A percentile compares a stretch with the other conserved stretches of the same genome.
Conservation (phyloP, 1,140 invertebrate species). For the Arctopsyche grandis region DNA sequence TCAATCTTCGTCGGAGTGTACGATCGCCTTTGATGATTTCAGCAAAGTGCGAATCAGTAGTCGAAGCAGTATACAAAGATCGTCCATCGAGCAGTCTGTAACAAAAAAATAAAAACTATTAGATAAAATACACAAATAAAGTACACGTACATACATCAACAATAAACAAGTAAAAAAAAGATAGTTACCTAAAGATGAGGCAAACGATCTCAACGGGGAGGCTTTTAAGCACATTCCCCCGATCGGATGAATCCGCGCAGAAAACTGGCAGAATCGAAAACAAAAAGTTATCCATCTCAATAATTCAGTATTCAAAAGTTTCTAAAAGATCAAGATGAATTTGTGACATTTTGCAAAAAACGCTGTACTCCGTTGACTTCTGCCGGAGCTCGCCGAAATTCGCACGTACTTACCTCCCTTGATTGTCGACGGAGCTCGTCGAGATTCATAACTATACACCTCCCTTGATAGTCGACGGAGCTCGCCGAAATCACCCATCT, state of each 20-base stretch:
- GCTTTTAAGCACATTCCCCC: not conserved
- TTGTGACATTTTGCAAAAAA: not conserved
- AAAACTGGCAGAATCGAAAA: not conserved
- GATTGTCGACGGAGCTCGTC: not conserved
- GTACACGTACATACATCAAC: not conserved
- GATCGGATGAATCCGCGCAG: not conserved
- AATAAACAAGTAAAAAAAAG: not conserved
- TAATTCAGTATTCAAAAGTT: not conserved
- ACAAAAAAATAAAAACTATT: conserved; percentile 28
- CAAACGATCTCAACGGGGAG: conserved; percentile 16
- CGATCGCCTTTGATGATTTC: conserved; percentile 25
- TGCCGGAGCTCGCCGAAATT: conserved; percentile 6
- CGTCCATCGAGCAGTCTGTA: conserved; percentile 30
- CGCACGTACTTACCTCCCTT: not conserved
- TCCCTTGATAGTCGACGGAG: not conserved
- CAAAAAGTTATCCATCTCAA: not conserved
- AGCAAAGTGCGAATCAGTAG: not conserved
- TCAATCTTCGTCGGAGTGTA: not conserved
- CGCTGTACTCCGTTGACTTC: not conserved
- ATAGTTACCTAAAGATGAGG: conserved; percentile 25
- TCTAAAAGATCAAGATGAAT: not conserved
- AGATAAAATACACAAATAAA: not conserved
- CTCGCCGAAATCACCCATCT: too few species aligned
- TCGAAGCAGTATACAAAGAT: conserved; percentile 29
- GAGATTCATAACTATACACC: not conserved